Evolutionary conservation across 2,888 invertebrate genomes (phyloP).

Genomic region (Dicyrtoma fusca): DNA sequence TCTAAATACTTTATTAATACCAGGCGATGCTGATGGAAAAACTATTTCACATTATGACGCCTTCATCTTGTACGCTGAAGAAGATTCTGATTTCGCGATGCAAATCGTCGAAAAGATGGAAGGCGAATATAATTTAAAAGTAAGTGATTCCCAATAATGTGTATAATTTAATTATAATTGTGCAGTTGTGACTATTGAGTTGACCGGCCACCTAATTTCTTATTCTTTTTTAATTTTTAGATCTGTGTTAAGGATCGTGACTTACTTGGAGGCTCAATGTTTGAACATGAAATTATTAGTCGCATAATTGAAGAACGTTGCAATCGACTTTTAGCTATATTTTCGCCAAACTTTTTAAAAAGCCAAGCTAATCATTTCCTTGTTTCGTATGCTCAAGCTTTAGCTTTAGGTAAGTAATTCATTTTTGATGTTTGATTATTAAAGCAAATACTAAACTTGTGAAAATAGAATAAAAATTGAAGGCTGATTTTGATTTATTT

Average conservation of each 20-base stretch:
- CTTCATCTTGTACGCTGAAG: constrained; percentile 72
- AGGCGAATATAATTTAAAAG: constrained; percentile 68
- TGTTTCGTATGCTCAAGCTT: constrained; percentile 76
- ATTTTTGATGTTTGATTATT: not conserved
- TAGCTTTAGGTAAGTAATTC: constrained; percentile 71
- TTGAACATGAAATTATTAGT: constrained; percentile 73
- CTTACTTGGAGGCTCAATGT: constrained; percentile 70
- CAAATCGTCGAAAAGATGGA: constrained; percentile 69
- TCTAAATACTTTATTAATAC: constrained; percentile 46
- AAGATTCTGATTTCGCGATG: constrained; percentile 72
- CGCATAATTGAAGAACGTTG: constrained; percentile 77
- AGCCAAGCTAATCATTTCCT: constrained; percentile 78
- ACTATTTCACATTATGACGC: constrained; percentile 72
- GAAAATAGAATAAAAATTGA: not conserved
- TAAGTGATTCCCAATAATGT: too few relatives aligned
- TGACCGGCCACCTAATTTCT: not conserved
- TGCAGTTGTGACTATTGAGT: not conserved
- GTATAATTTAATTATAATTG: constrained; percentile 2
- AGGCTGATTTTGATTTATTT: too few relatives aligned
- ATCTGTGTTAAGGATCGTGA: constrained; percentile 76
- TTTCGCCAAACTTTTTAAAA: constrained; percentile 75
- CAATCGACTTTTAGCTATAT: constrained; percentile 74
- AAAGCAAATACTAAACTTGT: not conserved
- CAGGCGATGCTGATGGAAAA: constrained; percentile 66
- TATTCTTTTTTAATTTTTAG: constrained; percentile 60